Conservation (phyloP, 1,140 invertebrate species). For the Aradophagus sp. region DNA sequence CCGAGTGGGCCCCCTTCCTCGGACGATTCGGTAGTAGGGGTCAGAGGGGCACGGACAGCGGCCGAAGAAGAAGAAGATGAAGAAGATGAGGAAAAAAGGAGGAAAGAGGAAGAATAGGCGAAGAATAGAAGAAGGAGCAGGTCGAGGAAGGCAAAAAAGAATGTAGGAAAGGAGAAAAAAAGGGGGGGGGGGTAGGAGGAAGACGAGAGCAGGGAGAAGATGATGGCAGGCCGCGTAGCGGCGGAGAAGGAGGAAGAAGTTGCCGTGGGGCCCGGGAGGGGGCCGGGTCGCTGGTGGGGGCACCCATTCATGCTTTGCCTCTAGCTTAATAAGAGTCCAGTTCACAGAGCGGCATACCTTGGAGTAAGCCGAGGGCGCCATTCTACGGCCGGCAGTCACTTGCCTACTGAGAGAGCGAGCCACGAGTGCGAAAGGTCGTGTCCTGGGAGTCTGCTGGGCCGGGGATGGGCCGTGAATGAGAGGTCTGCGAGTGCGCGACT, state of each 20-base stretch:
- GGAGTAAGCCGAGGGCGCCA: constrained; percentile 68
- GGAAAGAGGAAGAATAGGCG: constrained; percentile 52
- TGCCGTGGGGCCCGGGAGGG: constrained; percentile 32
- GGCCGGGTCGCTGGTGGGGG: constrained; percentile 63
- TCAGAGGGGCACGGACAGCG: constrained; percentile 36
- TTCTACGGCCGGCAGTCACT: constrained; percentile 61
- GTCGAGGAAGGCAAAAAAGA: constrained; percentile 33
- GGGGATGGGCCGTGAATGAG: constrained; percentile 59
- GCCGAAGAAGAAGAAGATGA: constrained; percentile 49
- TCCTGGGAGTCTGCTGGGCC: background rate
- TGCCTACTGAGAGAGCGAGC: constrained; percentile 54
- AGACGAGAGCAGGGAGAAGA: constrained; percentile 28
- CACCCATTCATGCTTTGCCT: constrained; percentile 75
- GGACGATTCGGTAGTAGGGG: constrained; percentile 41
- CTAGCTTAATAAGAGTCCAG: constrained; percentile 72
- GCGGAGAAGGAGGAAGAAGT: constrained; percentile 49
- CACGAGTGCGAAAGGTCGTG: constrained; percentile 31
- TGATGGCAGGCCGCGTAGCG: constrained; percentile 35
- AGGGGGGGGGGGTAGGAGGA: constrained; percentile 44
- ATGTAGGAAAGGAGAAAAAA: constrained; percentile 44
- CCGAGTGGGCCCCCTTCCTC: constrained; percentile 36
- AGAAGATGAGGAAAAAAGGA: constrained; percentile 49
- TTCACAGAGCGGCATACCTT: constrained; percentile 72
- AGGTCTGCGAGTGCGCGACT: constrained; percentile 13
- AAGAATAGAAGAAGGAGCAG: constrained; percentile 46